Conservation (phyloP, 2,797 vertebrate genomes). For the Bradypodion pumilum region DNA sequence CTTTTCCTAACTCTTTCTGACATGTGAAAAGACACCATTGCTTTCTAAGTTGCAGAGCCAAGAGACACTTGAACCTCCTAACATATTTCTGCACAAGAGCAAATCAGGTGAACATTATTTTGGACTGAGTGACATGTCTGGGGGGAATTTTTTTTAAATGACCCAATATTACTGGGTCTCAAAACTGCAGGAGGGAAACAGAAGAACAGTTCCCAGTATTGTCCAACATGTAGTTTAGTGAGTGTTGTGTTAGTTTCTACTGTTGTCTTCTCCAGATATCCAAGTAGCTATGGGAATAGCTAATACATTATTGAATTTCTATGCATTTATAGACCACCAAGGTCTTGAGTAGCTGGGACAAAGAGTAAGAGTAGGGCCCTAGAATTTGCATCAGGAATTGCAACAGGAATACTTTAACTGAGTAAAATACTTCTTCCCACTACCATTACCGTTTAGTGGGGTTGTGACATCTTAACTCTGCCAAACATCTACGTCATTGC, state of each 20-base stretch:
- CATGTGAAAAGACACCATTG: neutral
- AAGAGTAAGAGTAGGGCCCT: neutral
- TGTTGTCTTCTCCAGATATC: neutral
- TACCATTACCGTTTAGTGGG: neutral
- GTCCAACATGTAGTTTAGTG: neutral
- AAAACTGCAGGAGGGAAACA: neutral
- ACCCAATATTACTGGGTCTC: neutral
- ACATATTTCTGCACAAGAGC: neutral
- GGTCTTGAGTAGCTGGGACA: neutral
- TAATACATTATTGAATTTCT: neutral
- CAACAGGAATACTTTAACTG: slow-evolving; percentile 6
- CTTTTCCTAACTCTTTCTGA: neutral
- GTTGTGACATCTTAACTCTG: neutral
- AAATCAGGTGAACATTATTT: neutral
- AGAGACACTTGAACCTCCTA: neutral
- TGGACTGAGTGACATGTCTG: neutral
- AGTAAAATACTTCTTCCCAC: neutral
- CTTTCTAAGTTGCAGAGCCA: neutral
- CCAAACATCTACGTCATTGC: neutral
- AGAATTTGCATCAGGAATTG: neutral
- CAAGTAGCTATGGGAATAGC: neutral
- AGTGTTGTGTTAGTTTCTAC: neutral
- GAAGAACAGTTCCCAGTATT: neutral
- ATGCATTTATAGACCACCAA: neutral
- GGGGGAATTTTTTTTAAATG: neutral